Conservation (phyloP, 1,140 invertebrate genomes). For the Aphaenogaster ashmeadi region DNA sequence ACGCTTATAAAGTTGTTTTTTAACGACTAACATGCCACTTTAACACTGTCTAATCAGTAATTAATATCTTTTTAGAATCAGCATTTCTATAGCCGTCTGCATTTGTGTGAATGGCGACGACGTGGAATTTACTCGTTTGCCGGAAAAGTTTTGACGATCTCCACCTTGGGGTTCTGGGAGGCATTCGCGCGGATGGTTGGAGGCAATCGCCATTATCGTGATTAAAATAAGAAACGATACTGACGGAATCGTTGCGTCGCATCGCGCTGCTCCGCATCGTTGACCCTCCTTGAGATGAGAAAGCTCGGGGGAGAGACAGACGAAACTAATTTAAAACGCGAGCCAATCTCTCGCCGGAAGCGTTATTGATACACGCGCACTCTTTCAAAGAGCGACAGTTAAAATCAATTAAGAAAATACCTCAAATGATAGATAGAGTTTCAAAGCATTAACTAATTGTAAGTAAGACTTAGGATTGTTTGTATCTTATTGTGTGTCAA, state of each 20-base stretch:
- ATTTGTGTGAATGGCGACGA: neutral
- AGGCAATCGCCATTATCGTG: slow-evolving; percentile 62
- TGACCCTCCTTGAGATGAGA: slow-evolving; percentile 10
- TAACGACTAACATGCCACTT: neutral
- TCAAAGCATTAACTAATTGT: neutral
- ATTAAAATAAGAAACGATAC: slow-evolving; percentile 72
- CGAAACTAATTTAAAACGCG: slow-evolving; percentile 68
- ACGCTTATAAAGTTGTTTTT: neutral
- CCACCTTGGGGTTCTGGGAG: slow-evolving; percentile 1
- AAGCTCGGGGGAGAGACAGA: neutral
- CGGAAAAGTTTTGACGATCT: slow-evolving; percentile 41
- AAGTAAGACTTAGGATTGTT: neutral
- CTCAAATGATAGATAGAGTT: neutral
- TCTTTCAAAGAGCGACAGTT: neutral
- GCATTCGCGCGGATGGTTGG: slow-evolving; percentile 22
- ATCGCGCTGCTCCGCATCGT: slow-evolving; percentile 18
- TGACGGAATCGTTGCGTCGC: slow-evolving; percentile 18
- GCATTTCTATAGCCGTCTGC: neutral
- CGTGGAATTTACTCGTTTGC: neutral
- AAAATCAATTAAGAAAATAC: slow-evolving; percentile 9
- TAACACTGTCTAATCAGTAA: slow-evolving; percentile 45
- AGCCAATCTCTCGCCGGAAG: neutral
- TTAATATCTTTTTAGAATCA: slow-evolving; percentile 46
- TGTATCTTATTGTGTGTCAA: neutral
- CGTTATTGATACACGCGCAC: neutral